Conservation (phyloP, 2,888 invertebrate genomes). For the Globia sparganii region DNA sequence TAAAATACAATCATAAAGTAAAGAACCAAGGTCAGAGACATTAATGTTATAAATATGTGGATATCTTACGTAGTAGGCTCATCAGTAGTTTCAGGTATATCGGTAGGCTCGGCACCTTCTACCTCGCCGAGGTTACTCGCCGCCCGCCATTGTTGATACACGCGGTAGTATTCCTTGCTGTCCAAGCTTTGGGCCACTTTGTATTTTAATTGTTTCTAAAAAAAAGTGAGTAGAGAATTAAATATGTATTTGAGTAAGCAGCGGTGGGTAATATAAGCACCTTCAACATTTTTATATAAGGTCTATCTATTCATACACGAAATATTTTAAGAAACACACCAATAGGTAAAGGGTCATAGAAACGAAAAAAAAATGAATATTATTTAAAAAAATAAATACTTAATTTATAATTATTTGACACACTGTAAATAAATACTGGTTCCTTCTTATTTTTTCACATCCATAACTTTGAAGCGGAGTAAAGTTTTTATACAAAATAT, state of each 20-base stretch:
- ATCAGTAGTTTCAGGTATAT: constrained; percentile 77
- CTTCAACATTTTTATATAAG: too few species aligned
- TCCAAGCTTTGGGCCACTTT: constrained; percentile 98
- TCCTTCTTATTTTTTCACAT: too few species aligned
- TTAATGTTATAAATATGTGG: background rate
- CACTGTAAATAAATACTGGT: too few species aligned
- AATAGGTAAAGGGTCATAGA: too few species aligned
- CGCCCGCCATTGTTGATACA: constrained; percentile 91
- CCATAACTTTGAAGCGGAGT: too few species aligned
- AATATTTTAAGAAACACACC: too few species aligned
- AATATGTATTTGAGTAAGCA: background rate
- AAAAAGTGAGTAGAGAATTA: constrained; percentile 15
- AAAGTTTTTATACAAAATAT: too few species aligned
- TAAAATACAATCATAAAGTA: background rate
- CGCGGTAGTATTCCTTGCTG: constrained; percentile 96
- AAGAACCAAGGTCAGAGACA: background rate
- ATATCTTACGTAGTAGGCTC: constrained; percentile 80
- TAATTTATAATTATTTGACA: too few species aligned
- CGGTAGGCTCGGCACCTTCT: constrained; percentile 85
- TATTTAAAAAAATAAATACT: too few species aligned
- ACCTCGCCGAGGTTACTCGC: constrained; percentile 91
- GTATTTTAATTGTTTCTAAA: constrained; percentile 95
- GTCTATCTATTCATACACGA: too few species aligned
- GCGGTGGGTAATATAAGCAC: background rate
- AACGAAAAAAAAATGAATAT: too few species aligned